A percentile compares a stretch with the other conserved stretches of the same genome.
Conservation (phyloP, 2,888 invertebrate genomes). For the Oasisia sp. region DNA sequence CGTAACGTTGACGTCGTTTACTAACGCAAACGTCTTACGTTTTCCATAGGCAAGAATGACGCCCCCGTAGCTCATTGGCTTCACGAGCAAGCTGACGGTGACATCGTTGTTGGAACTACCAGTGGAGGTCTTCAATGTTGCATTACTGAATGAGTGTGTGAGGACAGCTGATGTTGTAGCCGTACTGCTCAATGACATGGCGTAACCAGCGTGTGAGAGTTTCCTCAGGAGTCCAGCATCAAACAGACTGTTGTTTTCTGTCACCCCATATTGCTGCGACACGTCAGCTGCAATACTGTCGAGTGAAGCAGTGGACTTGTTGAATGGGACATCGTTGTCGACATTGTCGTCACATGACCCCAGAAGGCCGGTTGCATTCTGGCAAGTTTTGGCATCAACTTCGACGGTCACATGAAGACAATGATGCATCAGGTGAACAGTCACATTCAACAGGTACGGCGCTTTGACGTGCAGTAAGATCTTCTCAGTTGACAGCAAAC, state of each 20-base stretch:
- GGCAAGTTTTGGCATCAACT: constrained; percentile 38
- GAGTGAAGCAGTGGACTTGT: constrained; percentile 33
- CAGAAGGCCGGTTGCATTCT: constrained; percentile 42
- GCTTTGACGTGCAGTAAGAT: background rate
- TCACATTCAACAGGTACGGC: background rate
- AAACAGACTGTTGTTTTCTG: background rate
- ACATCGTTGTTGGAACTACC: constrained; percentile 32
- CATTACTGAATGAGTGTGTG: constrained; percentile 31
- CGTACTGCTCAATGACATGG: constrained; percentile 47
- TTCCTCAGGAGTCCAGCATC: constrained; percentile 18
- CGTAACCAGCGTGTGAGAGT: constrained; percentile 43
- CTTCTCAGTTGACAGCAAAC: background rate
- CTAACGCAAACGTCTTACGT: constrained; percentile 44
- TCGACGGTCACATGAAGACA: constrained; percentile 14
- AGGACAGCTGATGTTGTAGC: constrained; percentile 40
- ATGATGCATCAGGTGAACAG: background rate
- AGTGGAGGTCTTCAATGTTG: constrained; percentile 19
- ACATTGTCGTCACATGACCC: constrained; percentile 41
- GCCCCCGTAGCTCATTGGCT: constrained; percentile 44
- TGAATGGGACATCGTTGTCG: constrained; percentile 35
- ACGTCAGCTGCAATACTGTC: background rate
- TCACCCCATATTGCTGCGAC: background rate
- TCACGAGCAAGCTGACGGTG: constrained; percentile 48
- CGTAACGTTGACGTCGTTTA: constrained; percentile 43
- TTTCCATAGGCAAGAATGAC: constrained; percentile 46